These are phyloP conservation scores for Pseudorasbora parva DNA, from an alignment of 2,113 vertebrate genomes.

Conservation along the genomic window DNA sequence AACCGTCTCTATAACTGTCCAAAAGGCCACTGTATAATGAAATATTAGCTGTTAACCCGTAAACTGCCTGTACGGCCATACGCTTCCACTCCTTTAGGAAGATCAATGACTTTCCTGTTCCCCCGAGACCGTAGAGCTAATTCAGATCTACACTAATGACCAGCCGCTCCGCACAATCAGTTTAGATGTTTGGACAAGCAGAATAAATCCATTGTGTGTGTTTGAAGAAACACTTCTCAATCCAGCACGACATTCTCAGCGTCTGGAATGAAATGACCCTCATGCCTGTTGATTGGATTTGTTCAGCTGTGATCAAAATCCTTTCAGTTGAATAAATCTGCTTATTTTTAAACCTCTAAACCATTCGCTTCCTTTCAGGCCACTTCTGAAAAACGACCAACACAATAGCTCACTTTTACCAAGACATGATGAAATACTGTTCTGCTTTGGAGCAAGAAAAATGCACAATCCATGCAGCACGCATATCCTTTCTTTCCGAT, in stretches of 20 bases:
- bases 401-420: slow-evolving; percentile 32
- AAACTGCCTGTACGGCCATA: background rate
- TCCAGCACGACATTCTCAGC: slow-evolving; percentile 43
- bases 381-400: slow-evolving; percentile 39
- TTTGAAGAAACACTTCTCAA: slow-evolving; percentile 41
- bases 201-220: slow-evolving; percentile 51
- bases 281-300: slow-evolving; percentile 57
- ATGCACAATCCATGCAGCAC: background rate
- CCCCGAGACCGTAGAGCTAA: slow-evolving; percentile 22
- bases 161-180: slow-evolving; percentile 35
- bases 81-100: background rate
- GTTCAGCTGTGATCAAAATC: slow-evolving; percentile 59
- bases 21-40: background rate
- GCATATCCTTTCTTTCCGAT: slow-evolving; percentile 3
- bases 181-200: slow-evolving; percentile 52
- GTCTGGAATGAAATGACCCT: slow-evolving; percentile 44
- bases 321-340: slow-evolving; percentile 59
- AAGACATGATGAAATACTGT: slow-evolving; percentile 32
- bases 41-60: background rate
- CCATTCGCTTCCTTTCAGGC: slow-evolving; percentile 38
- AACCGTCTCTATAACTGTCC: background rate
- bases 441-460: slow-evolving; percentile 33
- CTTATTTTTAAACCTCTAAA: slow-evolving; percentile 54
- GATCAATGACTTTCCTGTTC: slow-evolving; percentile 26
- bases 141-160: slow-evolving; percentile 41